A percentile compares a stretch with the other conserved stretches of the same genome.
Evolutionary conservation across 2,113 vertebrate genomes (phyloP).

Genomic region (Centrocercus urophasianus): DNA sequence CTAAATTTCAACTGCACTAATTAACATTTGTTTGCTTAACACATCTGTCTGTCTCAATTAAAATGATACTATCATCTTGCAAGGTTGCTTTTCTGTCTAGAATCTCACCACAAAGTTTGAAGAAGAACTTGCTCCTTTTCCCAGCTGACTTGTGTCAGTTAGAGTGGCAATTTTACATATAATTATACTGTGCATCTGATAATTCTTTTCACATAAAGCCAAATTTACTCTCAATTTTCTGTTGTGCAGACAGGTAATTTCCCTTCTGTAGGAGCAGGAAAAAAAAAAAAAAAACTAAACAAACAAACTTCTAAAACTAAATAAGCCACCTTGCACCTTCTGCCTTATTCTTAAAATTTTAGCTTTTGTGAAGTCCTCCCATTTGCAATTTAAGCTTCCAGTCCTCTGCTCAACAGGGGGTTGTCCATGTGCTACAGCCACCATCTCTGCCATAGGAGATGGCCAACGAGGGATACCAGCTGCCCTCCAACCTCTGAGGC

Average conservation of each 20-base stretch:
- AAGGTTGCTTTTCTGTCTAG: slow-evolving; percentile 49
- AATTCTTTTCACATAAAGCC: neutral
- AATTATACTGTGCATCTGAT: slow-evolving; percentile 53
- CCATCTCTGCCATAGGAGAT: neutral
- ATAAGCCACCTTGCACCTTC: neutral
- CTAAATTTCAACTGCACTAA: slow-evolving; percentile 46
- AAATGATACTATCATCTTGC: slow-evolving; percentile 64
- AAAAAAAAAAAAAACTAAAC: neutral
- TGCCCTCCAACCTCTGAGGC: neutral
- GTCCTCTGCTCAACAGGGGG: neutral
- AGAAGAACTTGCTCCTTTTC: slow-evolving; percentile 3
- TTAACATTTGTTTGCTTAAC: slow-evolving; percentile 58
- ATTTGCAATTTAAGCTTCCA: neutral
- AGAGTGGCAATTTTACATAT: slow-evolving; percentile 37
- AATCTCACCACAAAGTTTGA: neutral
- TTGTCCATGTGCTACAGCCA: neutral
- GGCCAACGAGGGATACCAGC: neutral
- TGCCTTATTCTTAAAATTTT: neutral
- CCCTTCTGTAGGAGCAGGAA: neutral
- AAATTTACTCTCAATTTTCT: neutral
- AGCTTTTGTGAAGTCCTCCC: rapidly evolving
- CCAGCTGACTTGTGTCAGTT: slow-evolving; percentile 35
- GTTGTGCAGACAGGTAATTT: slow-evolving; percentile 10
- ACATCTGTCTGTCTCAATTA: slow-evolving; percentile 62
- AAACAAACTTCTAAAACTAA: neutral